Evolutionary conservation across 2,888 invertebrate genomes (phyloP), one percentile per base, ranked within the genome.

Genomic region (Callosobruchus maculatus): DNA sequence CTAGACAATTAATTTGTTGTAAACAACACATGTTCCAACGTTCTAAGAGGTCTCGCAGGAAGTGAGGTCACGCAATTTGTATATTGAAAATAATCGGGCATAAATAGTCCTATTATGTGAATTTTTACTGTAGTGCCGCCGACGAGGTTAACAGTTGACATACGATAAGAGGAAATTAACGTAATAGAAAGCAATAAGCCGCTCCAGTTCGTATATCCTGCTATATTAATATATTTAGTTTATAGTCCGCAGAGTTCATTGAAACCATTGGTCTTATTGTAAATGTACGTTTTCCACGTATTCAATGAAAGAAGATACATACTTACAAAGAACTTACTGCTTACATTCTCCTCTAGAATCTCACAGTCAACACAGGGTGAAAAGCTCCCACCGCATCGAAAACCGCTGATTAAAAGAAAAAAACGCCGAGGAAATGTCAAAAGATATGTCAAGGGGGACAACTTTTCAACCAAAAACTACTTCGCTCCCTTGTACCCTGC

Each of bases 11-110:
- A 69, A 68, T 72, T 68, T 21, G 30, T 72, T 26, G 73, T 73
- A 73, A 73, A 73, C 73, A 73, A 70, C 73, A 73, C 71, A 73
- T 73, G 73, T 71, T 71, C 71, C 13, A 18, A 49, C 49, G 49
- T 13, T 49, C 49, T 18, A 21, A 71, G 49, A 73, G 71, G 68
- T 73, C 71, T 71, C 68, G 67, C 20, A 73, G 73, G 73, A 73
- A 73, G 73, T 73, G 70, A 68, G 73, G 73, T 73, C 71, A 73
- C 70, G 31, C 71, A 73, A 73, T 73, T 68, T 70, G 21, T 4
- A 73, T 49, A 73, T 22, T 49, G 30, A 68, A 70, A 26, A 72
- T 72, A 71, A 71, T 49, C 49, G 49, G 13, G 49, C 13, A 49
- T 49, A 49, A 49, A 49, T 49, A 49, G 49, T 49, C 49, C 49